These are phyloP conservation scores for Tribolium madens DNA, from an alignment of 1,140 invertebrate species.

Conservation along the genomic window DNA sequence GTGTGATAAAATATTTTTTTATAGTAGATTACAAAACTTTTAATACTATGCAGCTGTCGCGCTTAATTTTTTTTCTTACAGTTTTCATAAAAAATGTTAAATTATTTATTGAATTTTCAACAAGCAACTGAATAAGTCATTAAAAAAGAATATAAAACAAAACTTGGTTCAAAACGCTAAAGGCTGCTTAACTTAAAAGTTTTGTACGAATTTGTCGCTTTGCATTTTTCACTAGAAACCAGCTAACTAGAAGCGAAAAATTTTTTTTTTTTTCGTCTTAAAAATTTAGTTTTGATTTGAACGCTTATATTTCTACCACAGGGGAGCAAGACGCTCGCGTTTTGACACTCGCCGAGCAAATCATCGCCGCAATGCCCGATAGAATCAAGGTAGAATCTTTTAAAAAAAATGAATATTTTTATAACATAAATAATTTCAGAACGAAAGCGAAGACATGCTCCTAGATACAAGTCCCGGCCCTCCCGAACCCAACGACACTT, in stretches of 20 bases:
- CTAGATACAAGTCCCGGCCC: constrained; percentile 66
- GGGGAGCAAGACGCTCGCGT: constrained; percentile 94
- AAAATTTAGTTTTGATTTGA: no score
- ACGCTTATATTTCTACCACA: constrained; percentile 61
- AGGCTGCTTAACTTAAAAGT: no score
- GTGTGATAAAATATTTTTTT: constrained; percentile 24
- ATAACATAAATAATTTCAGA: constrained; percentile 64
- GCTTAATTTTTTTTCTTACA: background rate
- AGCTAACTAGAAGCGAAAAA: no score
- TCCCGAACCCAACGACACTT: constrained; percentile 62
- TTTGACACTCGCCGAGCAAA: constrained; percentile 94
- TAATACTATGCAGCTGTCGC: constrained; percentile 14
- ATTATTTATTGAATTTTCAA: no score
- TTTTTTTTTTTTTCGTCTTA: no score
- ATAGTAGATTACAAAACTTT: constrained; percentile 19
- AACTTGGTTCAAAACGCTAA: no score
- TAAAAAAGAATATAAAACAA: no score
- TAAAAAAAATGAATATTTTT: constrained; percentile 16
- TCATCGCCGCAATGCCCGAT: constrained; percentile 97
- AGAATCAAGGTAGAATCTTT: constrained; percentile 88
- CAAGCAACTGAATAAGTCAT: background rate
- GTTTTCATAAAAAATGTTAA: background rate
- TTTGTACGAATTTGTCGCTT: no score
- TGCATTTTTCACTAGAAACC: no score
- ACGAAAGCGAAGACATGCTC: constrained; percentile 74